phyloP scores from a whole-genome alignment of 2,888 invertebrate genomes.

The Baronia brevicornis region DNA sequence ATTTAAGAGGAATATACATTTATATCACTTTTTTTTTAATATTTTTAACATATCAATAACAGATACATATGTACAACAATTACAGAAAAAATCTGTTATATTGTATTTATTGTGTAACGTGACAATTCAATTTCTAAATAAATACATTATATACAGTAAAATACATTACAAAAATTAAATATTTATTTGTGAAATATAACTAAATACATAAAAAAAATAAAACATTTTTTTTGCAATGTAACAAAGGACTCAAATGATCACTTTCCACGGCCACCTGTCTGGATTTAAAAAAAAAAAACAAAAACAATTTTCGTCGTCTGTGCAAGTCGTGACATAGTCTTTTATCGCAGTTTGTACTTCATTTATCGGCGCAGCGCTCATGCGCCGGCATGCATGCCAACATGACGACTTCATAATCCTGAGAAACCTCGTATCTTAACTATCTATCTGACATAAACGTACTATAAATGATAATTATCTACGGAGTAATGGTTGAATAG shows the following conservation, averaged over 20 bases:
- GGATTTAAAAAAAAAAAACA: slow-evolving; percentile 2
- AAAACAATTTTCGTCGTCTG: slow-evolving; percentile 4
- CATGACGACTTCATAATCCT: slow-evolving; percentile 18
- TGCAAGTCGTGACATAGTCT: slow-evolving; percentile 10
- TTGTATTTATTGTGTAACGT: too few relatives aligned
- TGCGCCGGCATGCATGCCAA: slow-evolving; percentile 9
- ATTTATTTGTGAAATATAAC: too few relatives aligned
- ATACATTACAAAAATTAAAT: too few relatives aligned
- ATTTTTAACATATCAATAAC: too few relatives aligned
- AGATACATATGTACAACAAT: too few relatives aligned
- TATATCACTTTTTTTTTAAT: too few relatives aligned
- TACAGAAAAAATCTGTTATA: too few relatives aligned
- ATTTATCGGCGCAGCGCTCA: slow-evolving; percentile 12
- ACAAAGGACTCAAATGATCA: background rate
- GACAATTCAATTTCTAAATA: too few relatives aligned
- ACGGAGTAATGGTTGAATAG: slow-evolving; percentile 4
- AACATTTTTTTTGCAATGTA: background rate
- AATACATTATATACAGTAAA: too few relatives aligned
- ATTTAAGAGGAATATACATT: too few relatives aligned
- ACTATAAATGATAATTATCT: slow-evolving; percentile 19
- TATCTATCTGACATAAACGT: slow-evolving; percentile 18
- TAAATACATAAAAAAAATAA: too few relatives aligned
- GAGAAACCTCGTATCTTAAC: slow-evolving; percentile 24
- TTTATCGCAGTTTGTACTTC: slow-evolving; percentile 5
- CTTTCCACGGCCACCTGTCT: slow-evolving; percentile 6